Base-by-base conservation (phyloP, 2,888 invertebrate genomes). In the Leptinotarsa rubiginosa region DNA sequence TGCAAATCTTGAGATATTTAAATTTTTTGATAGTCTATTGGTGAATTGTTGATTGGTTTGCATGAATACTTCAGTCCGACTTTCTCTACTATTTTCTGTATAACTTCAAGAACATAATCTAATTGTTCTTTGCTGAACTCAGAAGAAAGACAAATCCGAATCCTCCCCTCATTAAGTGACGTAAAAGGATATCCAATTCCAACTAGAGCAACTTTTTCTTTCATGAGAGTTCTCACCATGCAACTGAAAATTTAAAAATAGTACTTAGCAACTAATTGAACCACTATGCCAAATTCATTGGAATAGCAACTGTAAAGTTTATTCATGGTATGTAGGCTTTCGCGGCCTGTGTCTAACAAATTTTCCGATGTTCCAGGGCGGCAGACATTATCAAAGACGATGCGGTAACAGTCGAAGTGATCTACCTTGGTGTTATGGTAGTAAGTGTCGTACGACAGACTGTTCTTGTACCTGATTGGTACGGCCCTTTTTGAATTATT, bases 111-210 rank as follows among this genome's bases (percentile, higher is more conserved):
- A 79, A 95, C 95, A 84, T 91, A 91, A 88, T 99, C 98, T 81
- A 99, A 90, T 89, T 97, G 97, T 88, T 94, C 96, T 89, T 97
- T 96, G 71, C 97, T 94, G 88, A 99, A 99, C 25, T 97, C 94
- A 72, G 99, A 98, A 68, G 98, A 98, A 77, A 99, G 89, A 86
- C 99, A 99, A 88, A 99, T 96, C 82, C 98, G 91, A 83, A 96
- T 96, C 84, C 99, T 92, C 49, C 96, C 96, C 89, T 95, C 94
- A 90, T 95, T 94, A 80, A 99, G 92, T 65, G 98, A 96, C 68
- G 99, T 98, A 74, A 99, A 99, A 72, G 99, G 99, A 89, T 97
- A 99, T 79, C 98, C 98, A 72, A 98, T 99, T 75, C 98, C 98
- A 12, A 99, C 98, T 20, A 94, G 92, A 72, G 98, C 99, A 77